phyloP scores from a whole-genome alignment of 2,888 invertebrate genomes.

The Lochmaea crataegi region DNA sequence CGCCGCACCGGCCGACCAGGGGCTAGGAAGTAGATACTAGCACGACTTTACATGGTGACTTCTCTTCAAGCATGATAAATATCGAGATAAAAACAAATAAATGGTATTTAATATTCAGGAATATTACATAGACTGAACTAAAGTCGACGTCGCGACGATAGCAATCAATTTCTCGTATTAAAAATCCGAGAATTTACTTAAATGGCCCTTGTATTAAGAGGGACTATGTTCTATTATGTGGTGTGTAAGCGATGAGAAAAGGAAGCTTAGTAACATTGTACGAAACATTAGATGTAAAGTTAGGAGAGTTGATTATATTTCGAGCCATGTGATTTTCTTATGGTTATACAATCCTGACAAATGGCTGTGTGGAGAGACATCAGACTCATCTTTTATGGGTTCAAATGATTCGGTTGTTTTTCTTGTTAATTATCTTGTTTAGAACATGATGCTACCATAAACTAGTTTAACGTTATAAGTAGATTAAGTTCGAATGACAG shows the following conservation, averaged over 20 bases:
- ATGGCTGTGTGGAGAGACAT: conserved; percentile 37
- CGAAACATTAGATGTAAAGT: conserved; percentile 27
- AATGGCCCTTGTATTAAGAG: neutral
- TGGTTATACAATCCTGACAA: conserved; percentile 50
- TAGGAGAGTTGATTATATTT: conserved; percentile 34
- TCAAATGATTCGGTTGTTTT: conserved; percentile 38
- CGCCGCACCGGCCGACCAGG: too few species aligned
- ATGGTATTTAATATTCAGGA: too few species aligned
- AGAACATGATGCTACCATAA: conserved; percentile 20
- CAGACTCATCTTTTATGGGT: conserved; percentile 23
- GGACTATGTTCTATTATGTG: neutral
- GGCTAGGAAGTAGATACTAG: too few species aligned
- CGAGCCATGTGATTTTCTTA: conserved; percentile 37
- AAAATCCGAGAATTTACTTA: neutral
- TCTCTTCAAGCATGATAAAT: too few species aligned
- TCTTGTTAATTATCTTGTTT: conserved; percentile 26
- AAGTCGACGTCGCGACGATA: too few species aligned
- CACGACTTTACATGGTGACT: too few species aligned
- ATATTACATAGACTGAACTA: too few species aligned
- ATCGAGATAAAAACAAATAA: too few species aligned
- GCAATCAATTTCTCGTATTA: neutral
- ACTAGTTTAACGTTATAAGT: conserved; percentile 26
- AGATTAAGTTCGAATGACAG: neutral
- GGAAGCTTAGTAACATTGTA: conserved; percentile 16
- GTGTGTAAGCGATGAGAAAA: conserved; percentile 21